These are phyloP conservation scores for Phrynosoma platyrhinos DNA, from an alignment of 2,113 vertebrate species.

Conservation along the genomic window DNA sequence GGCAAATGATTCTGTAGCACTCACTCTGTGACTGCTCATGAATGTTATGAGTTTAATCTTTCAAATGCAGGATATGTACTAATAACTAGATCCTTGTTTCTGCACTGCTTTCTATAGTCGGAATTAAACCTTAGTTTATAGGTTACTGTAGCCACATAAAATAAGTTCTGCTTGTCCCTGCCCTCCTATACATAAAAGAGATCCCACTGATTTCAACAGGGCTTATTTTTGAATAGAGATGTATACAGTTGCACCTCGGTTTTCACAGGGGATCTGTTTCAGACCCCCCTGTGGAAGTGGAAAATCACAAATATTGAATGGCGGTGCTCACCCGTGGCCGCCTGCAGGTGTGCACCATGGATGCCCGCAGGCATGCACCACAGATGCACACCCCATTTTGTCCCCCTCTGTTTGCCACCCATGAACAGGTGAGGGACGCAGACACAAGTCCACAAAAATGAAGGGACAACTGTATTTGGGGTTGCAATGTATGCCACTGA, in stretches of 20 bases:
- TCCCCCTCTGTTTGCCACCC: no score
- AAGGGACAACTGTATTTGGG: not conserved
- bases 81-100: conserved; percentile 8
- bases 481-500: not conserved
- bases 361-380: no score
- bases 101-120: not conserved
- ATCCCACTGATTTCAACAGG: not conserved
- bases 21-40: not conserved
- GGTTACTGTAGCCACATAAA: not conserved
- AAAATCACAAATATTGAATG: no score
- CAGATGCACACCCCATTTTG: no score
- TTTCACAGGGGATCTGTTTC: no score
- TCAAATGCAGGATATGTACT: conserved; percentile 11
- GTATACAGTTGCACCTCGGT: not conserved
- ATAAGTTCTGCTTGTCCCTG: not conserved
- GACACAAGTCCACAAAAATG: no score
- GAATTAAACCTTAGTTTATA: conserved; percentile 14
- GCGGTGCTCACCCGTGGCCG: no score
- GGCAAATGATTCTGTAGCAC: conserved; percentile 25
- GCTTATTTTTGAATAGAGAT: no score
- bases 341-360: no score
- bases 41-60: conserved; percentile 5
- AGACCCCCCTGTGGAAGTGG: no score
- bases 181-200: not conserved
- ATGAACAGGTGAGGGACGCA: no score